These are phyloP conservation scores for Mionectes macconnelli DNA, from an alignment of 2,113 vertebrate species.

Conservation along the genomic window DNA sequence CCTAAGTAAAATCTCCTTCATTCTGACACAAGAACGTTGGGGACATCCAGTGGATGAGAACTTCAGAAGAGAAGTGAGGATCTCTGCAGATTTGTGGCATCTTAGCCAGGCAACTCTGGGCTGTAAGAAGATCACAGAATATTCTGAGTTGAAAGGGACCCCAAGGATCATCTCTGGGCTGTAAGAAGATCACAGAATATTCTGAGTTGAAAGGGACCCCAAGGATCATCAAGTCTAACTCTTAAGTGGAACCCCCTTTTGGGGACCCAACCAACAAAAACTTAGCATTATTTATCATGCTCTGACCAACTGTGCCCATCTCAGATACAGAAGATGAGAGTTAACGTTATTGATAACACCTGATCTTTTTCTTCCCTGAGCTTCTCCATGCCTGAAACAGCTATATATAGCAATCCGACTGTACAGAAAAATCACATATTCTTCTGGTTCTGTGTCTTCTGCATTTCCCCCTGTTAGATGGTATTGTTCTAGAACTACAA, in stretches of 20 bases:
- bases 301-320: not conserved
- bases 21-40: not conserved
- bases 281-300: not conserved
- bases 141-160: not conserved
- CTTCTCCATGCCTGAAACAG: not conserved
- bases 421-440: not conserved
- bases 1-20: not conserved
- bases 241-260: not conserved
- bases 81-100: not conserved
- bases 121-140: not conserved
- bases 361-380: not conserved
- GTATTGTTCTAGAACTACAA: not conserved
- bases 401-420: not conserved
- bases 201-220: not conserved
- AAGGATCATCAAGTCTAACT: not conserved
- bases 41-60: not conserved
- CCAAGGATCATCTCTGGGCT: too few relatives aligned
- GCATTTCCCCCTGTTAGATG: not conserved
- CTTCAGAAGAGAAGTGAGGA: not conserved
- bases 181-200: not conserved
- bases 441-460: not conserved
- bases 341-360: not conserved
- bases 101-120: not conserved
- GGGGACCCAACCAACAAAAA: not conserved
- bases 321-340: not conserved